Conservation (phyloP, 2,113 vertebrate genomes). For the Hydropotes inermis region DNA sequence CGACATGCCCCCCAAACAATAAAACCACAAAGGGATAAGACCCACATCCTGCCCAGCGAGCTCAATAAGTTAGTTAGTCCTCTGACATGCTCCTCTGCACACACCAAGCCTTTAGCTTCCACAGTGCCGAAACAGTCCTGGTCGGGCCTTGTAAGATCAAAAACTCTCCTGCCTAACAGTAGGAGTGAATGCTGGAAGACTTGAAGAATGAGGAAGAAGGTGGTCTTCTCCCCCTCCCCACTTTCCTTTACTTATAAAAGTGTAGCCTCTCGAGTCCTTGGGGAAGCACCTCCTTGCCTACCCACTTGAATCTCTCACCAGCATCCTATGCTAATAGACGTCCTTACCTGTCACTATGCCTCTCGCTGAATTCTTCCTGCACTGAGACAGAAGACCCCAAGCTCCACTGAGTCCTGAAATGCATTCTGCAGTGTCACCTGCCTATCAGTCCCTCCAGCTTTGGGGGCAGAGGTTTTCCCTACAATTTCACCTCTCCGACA, state of each 20-base stretch:
- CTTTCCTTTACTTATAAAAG: not conserved
- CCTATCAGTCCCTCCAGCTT: not conserved
- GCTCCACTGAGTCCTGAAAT: not conserved
- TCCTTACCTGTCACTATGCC: not conserved
- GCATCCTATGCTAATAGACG: not conserved
- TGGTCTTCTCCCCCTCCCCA: not conserved
- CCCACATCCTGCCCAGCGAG: not conserved
- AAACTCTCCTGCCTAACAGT: not conserved
- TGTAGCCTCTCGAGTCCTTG: not conserved
- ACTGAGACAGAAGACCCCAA: not conserved
- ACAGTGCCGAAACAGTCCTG: not conserved
- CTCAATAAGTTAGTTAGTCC: not conserved
- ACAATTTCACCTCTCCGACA: not conserved
- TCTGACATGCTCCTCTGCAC: not conserved
- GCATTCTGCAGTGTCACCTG: rapidly evolving
- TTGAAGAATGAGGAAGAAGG: not conserved
- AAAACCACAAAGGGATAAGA: not conserved
- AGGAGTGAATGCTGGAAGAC: not conserved
- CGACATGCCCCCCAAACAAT: rapidly evolving
- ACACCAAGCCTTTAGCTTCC: not conserved
- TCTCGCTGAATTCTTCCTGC: not conserved
- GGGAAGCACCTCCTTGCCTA: not conserved
- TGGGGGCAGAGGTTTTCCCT: not conserved
- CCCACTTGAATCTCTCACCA: not conserved
- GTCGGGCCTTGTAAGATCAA: not conserved